Evolutionary conservation across 2,797 vertebrate species (phyloP).

Genomic region (Todus mexicanus): DNA sequence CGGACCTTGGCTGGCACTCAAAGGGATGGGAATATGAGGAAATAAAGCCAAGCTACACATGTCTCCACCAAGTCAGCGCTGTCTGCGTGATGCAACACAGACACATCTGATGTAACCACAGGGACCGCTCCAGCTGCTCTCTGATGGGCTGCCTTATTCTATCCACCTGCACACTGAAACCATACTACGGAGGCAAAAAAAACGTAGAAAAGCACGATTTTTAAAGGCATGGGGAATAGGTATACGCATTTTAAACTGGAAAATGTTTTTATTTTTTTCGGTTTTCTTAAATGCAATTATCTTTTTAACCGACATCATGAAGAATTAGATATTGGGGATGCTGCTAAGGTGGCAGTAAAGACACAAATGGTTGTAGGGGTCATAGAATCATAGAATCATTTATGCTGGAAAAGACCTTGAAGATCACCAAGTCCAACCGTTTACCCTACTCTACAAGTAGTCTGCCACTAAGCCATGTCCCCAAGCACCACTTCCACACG

Average conservation of each 20-base stretch:
- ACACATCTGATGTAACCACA: not conserved
- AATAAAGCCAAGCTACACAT: not conserved
- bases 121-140: not conserved
- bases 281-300: no score
- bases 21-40: not conserved
- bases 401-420: no score
- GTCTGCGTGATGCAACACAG: not conserved
- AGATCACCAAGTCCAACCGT: no score
- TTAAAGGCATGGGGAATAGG: not conserved
- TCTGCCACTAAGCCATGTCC: no score
- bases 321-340: not conserved
- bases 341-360: not conserved
- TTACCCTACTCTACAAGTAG: no score
- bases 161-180: not conserved
- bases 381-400: no score
- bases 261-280: not conserved
- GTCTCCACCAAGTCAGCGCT: not conserved
- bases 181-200: not conserved
- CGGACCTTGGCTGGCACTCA: not conserved
- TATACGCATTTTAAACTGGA: not conserved
- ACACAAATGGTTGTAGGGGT: not conserved
- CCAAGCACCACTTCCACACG: no score
- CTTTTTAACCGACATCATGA: not conserved
- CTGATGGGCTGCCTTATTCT: not conserved
- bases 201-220: not conserved